These are phyloP conservation scores for Tragulus kanchil DNA, from an alignment of 2,113 vertebrate genomes.

Conservation along the genomic window DNA sequence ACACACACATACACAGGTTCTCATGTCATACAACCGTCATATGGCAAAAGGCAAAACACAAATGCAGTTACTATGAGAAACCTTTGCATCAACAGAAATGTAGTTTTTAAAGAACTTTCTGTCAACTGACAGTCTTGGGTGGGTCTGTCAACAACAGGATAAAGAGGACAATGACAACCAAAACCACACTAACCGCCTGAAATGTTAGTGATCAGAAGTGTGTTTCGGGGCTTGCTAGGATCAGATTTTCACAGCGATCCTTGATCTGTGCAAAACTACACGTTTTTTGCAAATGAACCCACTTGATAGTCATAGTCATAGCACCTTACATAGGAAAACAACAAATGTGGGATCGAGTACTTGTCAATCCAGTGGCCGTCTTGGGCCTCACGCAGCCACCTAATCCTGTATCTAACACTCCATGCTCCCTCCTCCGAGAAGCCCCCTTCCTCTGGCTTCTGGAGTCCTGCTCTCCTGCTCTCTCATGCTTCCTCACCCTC, in stretches of 20 bases:
- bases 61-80: slow-evolving; percentile 27
- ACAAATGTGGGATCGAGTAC: neutral
- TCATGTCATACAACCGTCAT: neutral
- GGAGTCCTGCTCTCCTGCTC: neutral
- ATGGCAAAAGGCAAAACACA: slow-evolving; percentile 22
- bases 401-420: neutral
- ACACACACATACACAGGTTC: neutral
- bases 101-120: slow-evolving; percentile 24
- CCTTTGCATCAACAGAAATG: neutral
- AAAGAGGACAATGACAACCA: neutral
- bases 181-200: slow-evolving; percentile 36
- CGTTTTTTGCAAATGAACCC: neutral
- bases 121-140: neutral
- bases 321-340: slow-evolving; percentile 31
- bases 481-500: neutral
- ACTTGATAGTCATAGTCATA: slow-evolving; percentile 8
- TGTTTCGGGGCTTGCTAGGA: neutral
- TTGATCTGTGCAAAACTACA: slow-evolving; percentile 21
- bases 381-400: neutral
- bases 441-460: neutral
- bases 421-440: neutral
- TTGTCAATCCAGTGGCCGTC: neutral
- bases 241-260: slow-evolving; percentile 33
- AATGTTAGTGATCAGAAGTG: neutral
- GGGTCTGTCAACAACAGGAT: neutral